Percentiles rank a stretch among this genome's conserved stretches.
phyloP scores from a whole-genome alignment of 2,888 invertebrate species.

The Disparrhopalites patrizii region DNA sequence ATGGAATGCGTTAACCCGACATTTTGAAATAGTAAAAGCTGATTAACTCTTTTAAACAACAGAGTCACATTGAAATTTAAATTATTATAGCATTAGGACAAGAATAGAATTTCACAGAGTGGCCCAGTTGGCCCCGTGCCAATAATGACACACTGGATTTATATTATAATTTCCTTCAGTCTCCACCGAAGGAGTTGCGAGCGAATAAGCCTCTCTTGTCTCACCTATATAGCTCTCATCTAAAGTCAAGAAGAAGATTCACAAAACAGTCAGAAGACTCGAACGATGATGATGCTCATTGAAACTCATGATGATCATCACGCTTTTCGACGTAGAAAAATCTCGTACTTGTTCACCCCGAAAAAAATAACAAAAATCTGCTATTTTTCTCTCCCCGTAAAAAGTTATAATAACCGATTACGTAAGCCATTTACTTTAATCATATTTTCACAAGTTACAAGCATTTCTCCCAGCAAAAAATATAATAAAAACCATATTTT shows the following conservation, averaged over 20 bases:
- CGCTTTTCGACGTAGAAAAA: no score
- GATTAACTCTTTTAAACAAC: conserved; percentile 21
- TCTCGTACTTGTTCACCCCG: neutral
- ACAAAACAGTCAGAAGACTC: no score
- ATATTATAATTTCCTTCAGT: conserved; percentile 1
- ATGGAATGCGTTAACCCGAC: neutral
- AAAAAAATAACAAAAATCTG: no score
- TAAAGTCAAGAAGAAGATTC: no score
- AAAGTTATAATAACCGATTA: no score
- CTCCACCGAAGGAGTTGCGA: neutral
- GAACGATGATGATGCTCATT: no score
- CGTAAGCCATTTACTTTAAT: no score
- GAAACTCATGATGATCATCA: no score
- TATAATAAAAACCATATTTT: no score
- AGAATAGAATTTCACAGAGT: conserved; percentile 26
- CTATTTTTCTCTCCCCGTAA: no score
- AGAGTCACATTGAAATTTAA: conserved; percentile 21
- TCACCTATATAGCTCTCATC: neutral
- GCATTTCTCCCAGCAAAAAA: no score
- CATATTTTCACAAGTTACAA: no score
- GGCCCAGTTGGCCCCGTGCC: conserved; percentile 23
- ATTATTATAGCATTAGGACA: conserved; percentile 27
- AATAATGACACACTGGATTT: conserved; percentile 2
- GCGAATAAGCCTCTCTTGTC: neutral
- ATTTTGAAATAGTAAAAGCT: conserved; percentile 5